Evolutionary conservation across 2,888 invertebrate genomes (phyloP), one percentile per base, ranked within the genome.

Genomic region (Chloromyia formosa): DNA sequence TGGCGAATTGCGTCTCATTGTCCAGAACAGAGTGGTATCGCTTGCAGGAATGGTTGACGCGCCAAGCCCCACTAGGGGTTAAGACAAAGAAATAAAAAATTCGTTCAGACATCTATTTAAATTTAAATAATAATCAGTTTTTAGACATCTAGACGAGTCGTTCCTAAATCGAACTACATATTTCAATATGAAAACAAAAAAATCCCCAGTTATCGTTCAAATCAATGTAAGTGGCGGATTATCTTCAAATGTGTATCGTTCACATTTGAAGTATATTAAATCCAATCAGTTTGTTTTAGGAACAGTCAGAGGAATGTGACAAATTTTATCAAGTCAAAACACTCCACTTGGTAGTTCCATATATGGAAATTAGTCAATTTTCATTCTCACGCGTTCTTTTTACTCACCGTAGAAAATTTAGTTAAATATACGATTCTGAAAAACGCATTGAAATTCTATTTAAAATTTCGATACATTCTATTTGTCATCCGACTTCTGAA

Each of bases 311-410:
- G 27, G 45, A 60, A 35, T 58, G 35, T 60, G 40, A 35, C 27
- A 4, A 35, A 2, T 35, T 35, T 35, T 4, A 4, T 22, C 35
- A 1, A 35, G 9, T 23, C 23, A n/a, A 9, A 60, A 72, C 56
- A 72, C 22, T 60, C 60, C 45, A 72, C 72, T 72, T 71, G 58
- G 40, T 23, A 45, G 60, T 60, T 72, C 72, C 72, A 72, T 35
- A n/a, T n/a, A n/a, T n/a, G n/a, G 27, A 35, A 35, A 35, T n/a
- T 7, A 35, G 27, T 1, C 7, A 16, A 23, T 42, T 16, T 5
- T 2, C 7, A 35, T 35, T 49, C 3, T 49, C 12, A 7, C 49
- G 49, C 49, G 49, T 7, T 35, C 27, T 35, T 35, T n/a, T 12
- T 49, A 49, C 49, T 49, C 49, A 49, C 49, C 49, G 12, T 35